phyloP scores from a whole-genome alignment of 64 coral and sea anemone species.

The Stylophora pistillata region DNA sequence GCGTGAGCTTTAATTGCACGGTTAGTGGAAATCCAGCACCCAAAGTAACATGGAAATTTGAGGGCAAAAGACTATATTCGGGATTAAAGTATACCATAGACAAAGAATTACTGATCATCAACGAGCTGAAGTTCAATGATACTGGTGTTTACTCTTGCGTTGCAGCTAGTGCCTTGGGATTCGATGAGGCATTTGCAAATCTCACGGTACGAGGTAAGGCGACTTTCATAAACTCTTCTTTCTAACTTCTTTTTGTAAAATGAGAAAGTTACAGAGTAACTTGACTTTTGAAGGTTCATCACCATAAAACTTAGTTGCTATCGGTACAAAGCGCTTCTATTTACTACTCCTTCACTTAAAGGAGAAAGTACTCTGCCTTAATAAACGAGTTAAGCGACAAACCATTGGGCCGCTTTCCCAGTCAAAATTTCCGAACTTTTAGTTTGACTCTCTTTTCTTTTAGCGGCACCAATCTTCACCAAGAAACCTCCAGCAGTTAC shows the following conservation, averaged over 20 bases:
- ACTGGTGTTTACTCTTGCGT: neutral
- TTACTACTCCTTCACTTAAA: too few relatives aligned
- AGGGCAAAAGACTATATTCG: neutral
- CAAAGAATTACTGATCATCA: neutral
- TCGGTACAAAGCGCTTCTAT: too few relatives aligned
- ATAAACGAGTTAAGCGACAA: too few relatives aligned
- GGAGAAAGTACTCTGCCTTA: too few relatives aligned
- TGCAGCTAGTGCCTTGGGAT: neutral
- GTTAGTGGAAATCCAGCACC: neutral
- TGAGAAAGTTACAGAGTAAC: too few relatives aligned
- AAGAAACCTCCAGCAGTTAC: neutral
- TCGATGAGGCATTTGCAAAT: neutral
- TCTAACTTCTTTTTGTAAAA: too few relatives aligned
- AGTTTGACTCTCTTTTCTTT: neutral
- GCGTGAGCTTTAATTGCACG: neutral
- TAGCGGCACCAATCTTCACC: neutral
- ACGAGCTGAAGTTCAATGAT: neutral
- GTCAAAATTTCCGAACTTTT: too few relatives aligned
- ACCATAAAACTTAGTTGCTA: too few relatives aligned
- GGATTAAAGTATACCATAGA: neutral
- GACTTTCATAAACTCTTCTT: neutral
- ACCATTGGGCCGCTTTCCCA: too few relatives aligned
- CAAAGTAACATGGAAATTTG: neutral
- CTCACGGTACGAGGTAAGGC: neutral
- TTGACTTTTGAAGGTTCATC: too few relatives aligned